Evolutionary conservation across 2,113 vertebrate species (phyloP).

Genomic region (Guaruba guarouba): DNA sequence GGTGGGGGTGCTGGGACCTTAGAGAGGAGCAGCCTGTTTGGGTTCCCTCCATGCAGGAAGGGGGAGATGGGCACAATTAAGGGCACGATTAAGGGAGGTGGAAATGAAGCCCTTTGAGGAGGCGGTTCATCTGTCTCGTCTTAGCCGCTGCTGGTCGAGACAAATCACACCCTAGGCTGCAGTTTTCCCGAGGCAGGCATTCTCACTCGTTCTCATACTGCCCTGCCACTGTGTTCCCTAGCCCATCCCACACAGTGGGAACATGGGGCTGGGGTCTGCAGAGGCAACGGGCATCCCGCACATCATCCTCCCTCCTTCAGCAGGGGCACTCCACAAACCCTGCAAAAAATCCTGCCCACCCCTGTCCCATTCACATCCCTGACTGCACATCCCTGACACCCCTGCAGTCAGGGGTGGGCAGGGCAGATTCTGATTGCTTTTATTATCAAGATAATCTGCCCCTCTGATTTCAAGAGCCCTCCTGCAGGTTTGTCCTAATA

Average conservation of each 20-base stretch:
- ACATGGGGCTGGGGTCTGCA: accelerated
- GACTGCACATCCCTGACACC: neutral
- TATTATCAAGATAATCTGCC: neutral
- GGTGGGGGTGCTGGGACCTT: neutral
- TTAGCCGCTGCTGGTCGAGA: neutral
- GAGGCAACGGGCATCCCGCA: neutral
- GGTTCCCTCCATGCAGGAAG: neutral
- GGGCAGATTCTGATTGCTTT: slow-evolving; percentile 5
- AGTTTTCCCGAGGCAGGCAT: neutral
- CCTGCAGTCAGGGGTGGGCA: neutral
- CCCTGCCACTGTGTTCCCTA: accelerated
- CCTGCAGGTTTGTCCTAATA: neutral
- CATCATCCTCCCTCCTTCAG: neutral
- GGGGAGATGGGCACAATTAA: neutral
- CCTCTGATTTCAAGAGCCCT: slow-evolving; percentile 35
- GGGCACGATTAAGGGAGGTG: accelerated
- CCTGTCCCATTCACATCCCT: neutral
- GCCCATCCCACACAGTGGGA: neutral
- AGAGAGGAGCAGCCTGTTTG: neutral
- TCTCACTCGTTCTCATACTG: neutral
- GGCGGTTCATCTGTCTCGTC: accelerated
- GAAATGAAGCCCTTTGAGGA: neutral
- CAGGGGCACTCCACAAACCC: neutral
- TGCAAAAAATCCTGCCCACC: accelerated
- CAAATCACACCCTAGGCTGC: accelerated